Evolutionary conservation across 30 jellyfish, hydroid and myxozoan genomes (phyloP), one percentile per base, ranked within the genome.

Genomic region (Chrysaora quinquecirrha): DNA sequence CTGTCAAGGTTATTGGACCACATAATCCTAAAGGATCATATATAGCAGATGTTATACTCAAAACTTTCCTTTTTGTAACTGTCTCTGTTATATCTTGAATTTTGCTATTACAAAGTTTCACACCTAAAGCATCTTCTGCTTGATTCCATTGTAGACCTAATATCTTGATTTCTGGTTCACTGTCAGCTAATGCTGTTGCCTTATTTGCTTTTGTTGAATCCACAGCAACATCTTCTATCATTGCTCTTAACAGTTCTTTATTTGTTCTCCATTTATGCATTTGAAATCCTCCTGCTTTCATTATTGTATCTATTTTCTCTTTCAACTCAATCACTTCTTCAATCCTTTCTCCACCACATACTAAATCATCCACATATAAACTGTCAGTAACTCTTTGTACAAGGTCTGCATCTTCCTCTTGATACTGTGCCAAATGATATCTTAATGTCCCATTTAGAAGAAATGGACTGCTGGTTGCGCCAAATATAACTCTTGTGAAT

Each of bases 71-170:
- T 32, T 74, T 74, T 74, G 86, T 48, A 25, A 33, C 61, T 18
- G 52, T n/a, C n/a, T n/a, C 25, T 24, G 23, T 21, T 32, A 48
- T 20, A 50, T 12, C 48, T 29, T 46, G 24, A 16, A n/a, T 33
- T 20, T 56, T 74, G 29, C 29, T 69, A 30, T 33, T 74, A 20
- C 56, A 56, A 10, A 74, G 61, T 49, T 74, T 78, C 18, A 74
- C n/a, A 46, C 56, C 77, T 54, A 74, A 25, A 23, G 86, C 49
- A 33, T 74, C 86, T 33, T 74, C 49, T 6, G 38, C 84, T 32
- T 35, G 72, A 61, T 48, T 32, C 90, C 90, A 79, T 3, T 34
- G 35, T 23, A 29, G 35, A n/a, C 89, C 89, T 58, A 78, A 34
- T 0, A 78, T 74, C 34, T 78, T 64, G 23, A 76, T 30, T 24